Conservation (phyloP, 2,888 invertebrate species). For the Thecophora atra region DNA sequence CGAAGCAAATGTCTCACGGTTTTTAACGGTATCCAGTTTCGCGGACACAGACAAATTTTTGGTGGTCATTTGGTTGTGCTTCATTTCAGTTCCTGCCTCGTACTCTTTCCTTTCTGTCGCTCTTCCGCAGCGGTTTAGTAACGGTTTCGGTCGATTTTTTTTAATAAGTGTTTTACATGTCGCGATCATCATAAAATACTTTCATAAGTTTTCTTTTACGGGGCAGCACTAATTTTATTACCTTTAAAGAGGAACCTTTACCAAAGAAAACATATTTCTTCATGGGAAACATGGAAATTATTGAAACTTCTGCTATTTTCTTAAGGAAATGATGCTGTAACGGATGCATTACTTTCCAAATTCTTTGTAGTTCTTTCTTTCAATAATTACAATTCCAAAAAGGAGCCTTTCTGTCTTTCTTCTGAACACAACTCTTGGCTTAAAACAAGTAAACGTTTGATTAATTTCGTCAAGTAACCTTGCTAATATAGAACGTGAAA, state of each 20-base stretch:
- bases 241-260: background rate
- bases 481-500: no score
- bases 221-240: conserved; percentile 55
- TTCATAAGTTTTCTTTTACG: conserved; percentile 42
- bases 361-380: no score
- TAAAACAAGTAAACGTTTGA: no score
- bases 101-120: background rate
- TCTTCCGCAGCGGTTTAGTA: background rate
- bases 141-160: background rate
- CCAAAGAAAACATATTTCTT: background rate
- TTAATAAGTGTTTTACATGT: no score
- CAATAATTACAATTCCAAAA: no score
- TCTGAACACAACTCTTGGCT: no score
- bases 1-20: conserved; percentile 33
- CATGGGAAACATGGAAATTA: background rate
- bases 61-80: conserved; percentile 48
- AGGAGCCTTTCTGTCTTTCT: no score
- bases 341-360: no score
- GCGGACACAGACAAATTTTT: conserved; percentile 8
- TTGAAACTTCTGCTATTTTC: no score
- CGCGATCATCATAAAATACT: no score
- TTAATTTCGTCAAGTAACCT: no score
- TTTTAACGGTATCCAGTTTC: conserved; percentile 31
- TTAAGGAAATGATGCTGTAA: no score
- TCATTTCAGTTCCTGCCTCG: background rate